Conservation (phyloP, 2,797 vertebrate species). For the Enteromius anoplus region DNA sequence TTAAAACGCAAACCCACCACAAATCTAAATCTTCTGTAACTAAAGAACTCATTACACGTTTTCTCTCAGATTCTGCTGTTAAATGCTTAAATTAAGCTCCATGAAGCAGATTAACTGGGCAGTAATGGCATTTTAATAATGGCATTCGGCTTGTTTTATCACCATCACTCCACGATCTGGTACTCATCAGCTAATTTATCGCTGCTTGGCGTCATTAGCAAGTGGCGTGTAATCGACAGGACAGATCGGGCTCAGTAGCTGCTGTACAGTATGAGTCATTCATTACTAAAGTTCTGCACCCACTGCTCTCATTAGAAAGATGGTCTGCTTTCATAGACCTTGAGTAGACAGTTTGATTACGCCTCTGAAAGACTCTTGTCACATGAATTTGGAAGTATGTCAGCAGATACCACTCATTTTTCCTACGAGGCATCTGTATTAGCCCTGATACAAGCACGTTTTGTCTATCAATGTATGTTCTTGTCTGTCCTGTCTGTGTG, state of each 20-base stretch:
- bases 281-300: constrained; percentile 9
- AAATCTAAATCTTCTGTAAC: neutral
- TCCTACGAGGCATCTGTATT: neutral
- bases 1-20: neutral
- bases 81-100: constrained; percentile 23
- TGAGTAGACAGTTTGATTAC: constrained; percentile 7
- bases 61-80: neutral
- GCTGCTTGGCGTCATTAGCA: neutral
- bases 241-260: neutral
- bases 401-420: constrained; percentile 13
- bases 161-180: neutral
- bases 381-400: constrained; percentile 10
- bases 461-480: neutral
- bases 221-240: constrained; percentile 9
- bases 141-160: constrained; percentile 18
- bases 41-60: constrained; percentile 23
- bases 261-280: constrained; percentile 10
- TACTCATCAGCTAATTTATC: constrained; percentile 30
- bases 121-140: constrained; percentile 18
- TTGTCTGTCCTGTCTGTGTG: constrained; percentile 6
- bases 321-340: constrained; percentile 4
- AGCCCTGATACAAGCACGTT: neutral
- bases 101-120: constrained; percentile 6
- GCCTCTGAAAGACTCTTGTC: neutral
- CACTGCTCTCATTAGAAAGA: constrained; percentile 22